Evolutionary conservation across 1,140 invertebrate genomes (phyloP), one percentile per base, ranked within the genome.

Genomic region (Cydia amplana): DNA sequence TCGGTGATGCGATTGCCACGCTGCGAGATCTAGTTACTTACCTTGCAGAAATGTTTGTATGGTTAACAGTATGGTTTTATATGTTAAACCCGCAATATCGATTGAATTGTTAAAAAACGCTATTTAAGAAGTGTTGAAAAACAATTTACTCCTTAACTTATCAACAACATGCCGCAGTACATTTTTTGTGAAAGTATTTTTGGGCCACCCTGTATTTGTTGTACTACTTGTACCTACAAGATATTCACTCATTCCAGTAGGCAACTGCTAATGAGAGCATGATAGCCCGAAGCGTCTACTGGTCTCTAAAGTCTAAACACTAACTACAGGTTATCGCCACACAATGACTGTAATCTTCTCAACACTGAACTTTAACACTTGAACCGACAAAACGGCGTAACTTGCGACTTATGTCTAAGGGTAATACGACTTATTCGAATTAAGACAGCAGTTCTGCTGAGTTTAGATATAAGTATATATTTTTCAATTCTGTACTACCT

Each of bases 321-420:
- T 65, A 65, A 60, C 55, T 23, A 10, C 6, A 18, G 65, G 65
- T 70, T 70, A 70, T 70, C 65, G 65, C 16, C 65, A 43, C 28
- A 70, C 65, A 70, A 70, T 40, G 65, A 36, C n/a, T 23, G 65
- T 70, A 40, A 70, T 70, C 65, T 70, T 70, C 55, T 60, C n/a
- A 23, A 60, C 55, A 23, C 18, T 60, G 55, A 60, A 60, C 55
- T 60, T 60, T 60, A 23, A n/a, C 20, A 23, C 20, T 9, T 18
- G 20, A n/a, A 60, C 55, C 7, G 20, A 3, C 55, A 23, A 23
- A 23, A 60, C 55, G 20, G 23, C 55, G 55, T 60, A 60, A 18
- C 18, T 60, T 12, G 23, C 1, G 7, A 60, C 20, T 60, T 1
- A 1, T 23, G 55, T 23, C 3, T 4, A 23, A 23, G 9, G 20